These are phyloP conservation scores for Aurelia aurita DNA, from an alignment of 30 jellyfish, hydroid and myxozoan genomes.

Conservation along the genomic window DNA sequence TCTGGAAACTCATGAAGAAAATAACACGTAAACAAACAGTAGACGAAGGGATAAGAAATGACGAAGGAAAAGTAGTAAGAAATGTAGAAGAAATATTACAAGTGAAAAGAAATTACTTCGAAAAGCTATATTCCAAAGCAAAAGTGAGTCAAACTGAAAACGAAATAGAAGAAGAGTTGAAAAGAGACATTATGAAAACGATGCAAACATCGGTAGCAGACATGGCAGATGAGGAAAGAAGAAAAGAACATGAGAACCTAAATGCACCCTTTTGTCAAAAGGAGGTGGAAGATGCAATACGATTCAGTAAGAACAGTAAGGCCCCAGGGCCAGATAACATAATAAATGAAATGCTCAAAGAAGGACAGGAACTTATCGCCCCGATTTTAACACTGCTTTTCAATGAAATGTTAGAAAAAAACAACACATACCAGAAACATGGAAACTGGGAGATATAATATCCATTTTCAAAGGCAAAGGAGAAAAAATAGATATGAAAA, in stretches of 20 bases:
- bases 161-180: neutral
- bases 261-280: neutral
- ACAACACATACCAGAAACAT: too few relatives aligned
- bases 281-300: neutral
- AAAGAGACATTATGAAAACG: neutral
- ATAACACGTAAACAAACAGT: neutral
- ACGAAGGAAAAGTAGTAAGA: slow-evolving; percentile 1
- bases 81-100: neutral
- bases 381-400: too few relatives aligned
- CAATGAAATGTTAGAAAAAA: too few relatives aligned
- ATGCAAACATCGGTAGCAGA: neutral
- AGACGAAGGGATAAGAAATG: slow-evolving; percentile 7
- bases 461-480: too few relatives aligned
- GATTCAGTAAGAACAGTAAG: neutral
- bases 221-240: slow-evolving; percentile 2
- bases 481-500: too few relatives aligned
- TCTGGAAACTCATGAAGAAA: slow-evolving; percentile 1
- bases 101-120: slow-evolving; percentile 6
- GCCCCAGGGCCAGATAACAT: too few relatives aligned
- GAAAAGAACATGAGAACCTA: neutral
- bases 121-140: neutral
- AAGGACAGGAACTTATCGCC: too few relatives aligned
- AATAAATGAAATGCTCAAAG: too few relatives aligned
- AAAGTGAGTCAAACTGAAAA: neutral
- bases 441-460: too few relatives aligned